A percentile compares a stretch with the other conserved stretches of the same genome.
phyloP scores from a whole-genome alignment of 2,113 vertebrate species.

The Calidris pygmaea region DNA sequence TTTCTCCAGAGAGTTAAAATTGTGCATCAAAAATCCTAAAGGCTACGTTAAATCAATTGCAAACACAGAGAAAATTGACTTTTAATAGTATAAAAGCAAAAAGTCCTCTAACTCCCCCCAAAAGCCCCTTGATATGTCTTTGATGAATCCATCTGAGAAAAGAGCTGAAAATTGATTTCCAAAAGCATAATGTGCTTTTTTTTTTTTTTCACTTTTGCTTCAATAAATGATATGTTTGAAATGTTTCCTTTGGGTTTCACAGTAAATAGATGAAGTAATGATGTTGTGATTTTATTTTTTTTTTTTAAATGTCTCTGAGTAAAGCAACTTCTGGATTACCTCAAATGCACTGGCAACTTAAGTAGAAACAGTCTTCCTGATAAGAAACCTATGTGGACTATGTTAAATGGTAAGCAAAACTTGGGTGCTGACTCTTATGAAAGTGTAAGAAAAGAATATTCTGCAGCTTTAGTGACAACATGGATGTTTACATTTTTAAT shows the following conservation, averaged over 20 bases:
- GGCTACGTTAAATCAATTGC: constrained; percentile 37
- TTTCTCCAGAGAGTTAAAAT: constrained; percentile 37
- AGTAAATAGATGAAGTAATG: constrained; percentile 72
- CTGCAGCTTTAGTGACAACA: constrained; percentile 22
- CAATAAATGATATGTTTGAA: constrained; percentile 68
- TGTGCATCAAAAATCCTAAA: constrained; percentile 17
- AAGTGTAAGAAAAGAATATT: constrained; percentile 22
- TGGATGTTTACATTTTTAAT: constrained; percentile 12
- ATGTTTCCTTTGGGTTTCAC: constrained; percentile 72
- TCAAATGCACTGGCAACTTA: constrained; percentile 49
- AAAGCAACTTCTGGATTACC: constrained; percentile 63
- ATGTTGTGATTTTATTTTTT: constrained; percentile 18
- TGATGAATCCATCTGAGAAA: constrained; percentile 64
- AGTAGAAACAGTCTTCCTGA: constrained; percentile 48
- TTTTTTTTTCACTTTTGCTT: constrained; percentile 22
- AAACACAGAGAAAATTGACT: constrained; percentile 43
- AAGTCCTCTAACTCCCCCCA: not conserved
- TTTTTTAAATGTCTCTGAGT: constrained; percentile 41
- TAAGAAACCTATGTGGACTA: constrained; percentile 16
- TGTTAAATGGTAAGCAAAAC: constrained; percentile 35
- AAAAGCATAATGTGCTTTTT: constrained; percentile 24
- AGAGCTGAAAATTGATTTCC: constrained; percentile 67
- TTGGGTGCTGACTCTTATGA: not conserved
- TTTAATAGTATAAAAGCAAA: constrained; percentile 51
- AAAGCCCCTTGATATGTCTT: constrained; percentile 57